These are phyloP conservation scores for Petrophora chlorosata DNA, from an alignment of 2,888 invertebrate genomes.

Conservation along the genomic window DNA sequence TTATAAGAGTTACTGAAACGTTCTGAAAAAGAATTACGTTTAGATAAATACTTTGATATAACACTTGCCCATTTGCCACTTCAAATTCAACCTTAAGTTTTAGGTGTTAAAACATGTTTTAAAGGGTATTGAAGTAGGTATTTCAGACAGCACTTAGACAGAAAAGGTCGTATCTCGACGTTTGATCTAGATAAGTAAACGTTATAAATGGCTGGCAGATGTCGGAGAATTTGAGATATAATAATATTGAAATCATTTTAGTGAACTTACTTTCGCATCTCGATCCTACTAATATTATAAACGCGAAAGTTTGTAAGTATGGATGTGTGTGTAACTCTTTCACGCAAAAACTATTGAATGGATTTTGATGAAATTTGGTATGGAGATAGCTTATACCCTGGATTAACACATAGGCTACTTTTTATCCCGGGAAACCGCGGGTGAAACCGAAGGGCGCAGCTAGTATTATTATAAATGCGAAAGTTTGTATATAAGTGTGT, in stretches of 20 bases:
- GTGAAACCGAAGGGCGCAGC: no score
- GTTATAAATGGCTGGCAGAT: constrained; percentile 14
- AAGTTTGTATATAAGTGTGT: no score
- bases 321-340: no score
- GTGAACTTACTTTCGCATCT: background rate
- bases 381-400: no score
- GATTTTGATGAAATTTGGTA: no score
- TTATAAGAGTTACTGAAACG: constrained; percentile 13
- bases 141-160: constrained; percentile 10
- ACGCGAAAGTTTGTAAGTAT: no score
- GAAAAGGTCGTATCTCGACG: constrained; percentile 12
- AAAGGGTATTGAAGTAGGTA: background rate
- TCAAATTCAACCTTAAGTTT: background rate
- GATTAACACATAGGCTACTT: no score
- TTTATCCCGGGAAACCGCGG: no score
- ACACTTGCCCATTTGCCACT: background rate
- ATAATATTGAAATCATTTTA: constrained; percentile 6
- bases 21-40: constrained; percentile 15
- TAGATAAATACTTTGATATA: constrained; percentile 5
- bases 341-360: no score
- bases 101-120: background rate
- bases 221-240: background rate
- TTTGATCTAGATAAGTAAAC: constrained; percentile 18
- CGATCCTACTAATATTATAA: no score
- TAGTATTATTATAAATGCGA: no score